Percentiles rank a stretch among this genome's conserved stretches.
phyloP scores from a whole-genome alignment of 2,113 vertebrate species.

The Neogale vison region DNA sequence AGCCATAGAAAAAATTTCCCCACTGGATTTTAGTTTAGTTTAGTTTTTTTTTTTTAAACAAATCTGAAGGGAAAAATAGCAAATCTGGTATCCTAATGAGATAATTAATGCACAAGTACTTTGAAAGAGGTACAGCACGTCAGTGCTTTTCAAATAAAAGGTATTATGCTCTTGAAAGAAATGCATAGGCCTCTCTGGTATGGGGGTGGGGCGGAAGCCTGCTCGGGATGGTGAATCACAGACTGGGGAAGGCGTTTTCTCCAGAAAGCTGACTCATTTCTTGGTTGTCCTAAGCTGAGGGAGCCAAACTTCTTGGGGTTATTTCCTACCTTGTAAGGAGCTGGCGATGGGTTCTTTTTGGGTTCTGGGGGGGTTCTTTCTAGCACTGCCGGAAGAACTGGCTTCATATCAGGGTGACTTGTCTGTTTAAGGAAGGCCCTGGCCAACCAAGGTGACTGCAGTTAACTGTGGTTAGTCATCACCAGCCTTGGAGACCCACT shows the following conservation, averaged over 20 bases:
- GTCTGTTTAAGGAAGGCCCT: background rate
- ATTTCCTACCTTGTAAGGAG: slow-evolving; percentile 37
- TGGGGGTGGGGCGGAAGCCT: background rate
- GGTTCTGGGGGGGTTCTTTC: background rate
- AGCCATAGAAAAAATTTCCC: slow-evolving; percentile 51
- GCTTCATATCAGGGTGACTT: background rate
- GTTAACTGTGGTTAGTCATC: background rate
- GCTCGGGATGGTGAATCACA: background rate
- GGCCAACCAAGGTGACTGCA: background rate
- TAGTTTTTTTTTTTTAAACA: background rate
- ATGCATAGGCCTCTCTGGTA: background rate
- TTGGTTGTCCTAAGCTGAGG: background rate
- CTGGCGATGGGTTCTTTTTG: background rate
- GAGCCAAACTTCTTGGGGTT: background rate
- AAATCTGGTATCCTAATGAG: slow-evolving; percentile 70
- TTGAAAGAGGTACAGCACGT: slow-evolving; percentile 41
- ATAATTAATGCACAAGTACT: slow-evolving; percentile 68
- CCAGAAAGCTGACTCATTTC: slow-evolving; percentile 68
- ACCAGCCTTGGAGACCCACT: background rate
- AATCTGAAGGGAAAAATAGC: slow-evolving; percentile 54
- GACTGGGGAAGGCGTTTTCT: slow-evolving; percentile 8
- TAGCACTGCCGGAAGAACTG: background rate
- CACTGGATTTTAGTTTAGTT: slow-evolving; percentile 32
- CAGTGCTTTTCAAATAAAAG: slow-evolving; percentile 44
- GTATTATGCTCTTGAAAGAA: slow-evolving; percentile 58